A percentile compares a stretch with the other conserved stretches of the same genome.
Evolutionary conservation across 2,888 invertebrate genomes (phyloP).

Genomic region (Serrognathus titanus): DNA sequence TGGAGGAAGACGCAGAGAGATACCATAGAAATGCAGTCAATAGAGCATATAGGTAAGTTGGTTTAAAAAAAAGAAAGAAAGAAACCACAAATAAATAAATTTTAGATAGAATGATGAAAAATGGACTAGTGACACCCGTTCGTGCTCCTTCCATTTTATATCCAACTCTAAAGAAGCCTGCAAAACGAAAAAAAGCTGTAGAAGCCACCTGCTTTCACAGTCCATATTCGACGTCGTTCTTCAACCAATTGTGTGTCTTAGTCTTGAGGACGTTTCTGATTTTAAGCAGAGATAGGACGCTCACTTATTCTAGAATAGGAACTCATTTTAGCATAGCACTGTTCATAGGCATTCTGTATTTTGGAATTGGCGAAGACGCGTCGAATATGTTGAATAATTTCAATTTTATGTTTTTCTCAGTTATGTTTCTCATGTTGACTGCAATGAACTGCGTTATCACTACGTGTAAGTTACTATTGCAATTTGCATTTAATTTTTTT

Average conservation of each 20-base stretch:
- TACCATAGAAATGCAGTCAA: conserved; percentile 43
- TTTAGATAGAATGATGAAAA: conserved; percentile 53
- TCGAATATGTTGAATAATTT: conserved; percentile 79
- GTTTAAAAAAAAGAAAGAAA: background rate
- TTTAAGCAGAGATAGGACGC: conserved; percentile 66
- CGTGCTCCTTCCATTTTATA: conserved; percentile 46
- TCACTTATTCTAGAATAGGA: conserved; percentile 72
- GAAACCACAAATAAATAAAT: conserved; percentile 18
- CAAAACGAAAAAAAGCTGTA: conserved; percentile 22
- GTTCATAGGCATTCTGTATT: conserved; percentile 79
- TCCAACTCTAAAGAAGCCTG: conserved; percentile 31
- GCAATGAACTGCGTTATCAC: conserved; percentile 88
- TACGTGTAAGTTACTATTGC: conserved; percentile 69
- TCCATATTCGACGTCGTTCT: conserved; percentile 57
- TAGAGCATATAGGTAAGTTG: conserved; percentile 46
- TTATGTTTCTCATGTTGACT: conserved; percentile 93
- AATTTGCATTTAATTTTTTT: background rate
- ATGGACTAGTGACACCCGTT: conserved; percentile 54
- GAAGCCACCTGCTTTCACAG: conserved; percentile 30
- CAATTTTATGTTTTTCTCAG: conserved; percentile 84
- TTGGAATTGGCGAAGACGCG: conserved; percentile 83
- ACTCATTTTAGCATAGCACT: conserved; percentile 80
- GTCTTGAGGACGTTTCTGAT: conserved; percentile 61
- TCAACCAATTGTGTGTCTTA: conserved; percentile 58
- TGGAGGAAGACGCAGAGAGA: conserved; percentile 52